Percentiles rank a stretch among this genome's conserved stretches.
These are phyloP conservation scores for Ibycter americanus DNA, from an alignment of 2,797 vertebrate genomes.

Conservation along the genomic window DNA sequence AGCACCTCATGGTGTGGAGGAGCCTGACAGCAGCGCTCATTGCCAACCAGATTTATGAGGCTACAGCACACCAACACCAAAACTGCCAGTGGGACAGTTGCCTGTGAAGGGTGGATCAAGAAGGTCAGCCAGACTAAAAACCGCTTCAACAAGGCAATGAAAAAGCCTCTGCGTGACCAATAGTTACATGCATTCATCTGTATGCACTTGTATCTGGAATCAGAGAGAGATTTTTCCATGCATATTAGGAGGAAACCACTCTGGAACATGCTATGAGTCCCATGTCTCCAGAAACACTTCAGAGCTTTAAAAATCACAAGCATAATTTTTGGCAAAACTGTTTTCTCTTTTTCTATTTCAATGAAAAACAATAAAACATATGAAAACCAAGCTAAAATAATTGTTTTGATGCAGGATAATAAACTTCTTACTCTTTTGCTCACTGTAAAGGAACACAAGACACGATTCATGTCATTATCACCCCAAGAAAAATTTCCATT, in stretches of 20 bases:
- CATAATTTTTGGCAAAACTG: not conserved
- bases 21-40: not conserved
- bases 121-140: not conserved
- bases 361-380: not conserved
- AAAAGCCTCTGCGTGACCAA: not conserved
- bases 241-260: not conserved
- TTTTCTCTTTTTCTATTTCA: not conserved
- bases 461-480: not conserved
- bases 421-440: not conserved
- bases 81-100: rapidly evolving
- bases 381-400: not conserved
- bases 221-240: not conserved
- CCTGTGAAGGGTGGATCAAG: rapidly evolving
- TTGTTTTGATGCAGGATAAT: not conserved
- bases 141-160: not conserved
- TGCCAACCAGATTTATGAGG: not conserved
- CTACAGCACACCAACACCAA: not conserved
- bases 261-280: rapidly evolving
- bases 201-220: not conserved
- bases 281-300: not conserved
- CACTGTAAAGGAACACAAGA: not conserved
- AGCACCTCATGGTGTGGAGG: not conserved
- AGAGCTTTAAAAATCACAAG: not conserved
- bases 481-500: not conserved
- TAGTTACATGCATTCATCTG: not conserved